phyloP scores from a whole-genome alignment of 2,888 invertebrate genomes.

The Calameuta idolon region DNA sequence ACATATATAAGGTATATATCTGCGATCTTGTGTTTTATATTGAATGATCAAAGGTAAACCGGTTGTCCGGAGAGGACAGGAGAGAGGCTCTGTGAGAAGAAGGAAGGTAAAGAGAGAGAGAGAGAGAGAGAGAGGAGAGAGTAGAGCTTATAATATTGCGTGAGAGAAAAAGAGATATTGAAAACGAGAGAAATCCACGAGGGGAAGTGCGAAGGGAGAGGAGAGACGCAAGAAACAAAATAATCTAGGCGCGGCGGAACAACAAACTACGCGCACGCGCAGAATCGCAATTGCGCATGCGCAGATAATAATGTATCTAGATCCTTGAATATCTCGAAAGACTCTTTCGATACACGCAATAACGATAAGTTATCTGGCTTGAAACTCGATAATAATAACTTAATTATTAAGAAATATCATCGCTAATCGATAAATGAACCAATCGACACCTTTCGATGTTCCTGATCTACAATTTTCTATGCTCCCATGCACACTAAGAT shows the following conservation, averaged over 20 bases:
- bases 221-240: slow-evolving; percentile 45
- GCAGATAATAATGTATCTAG: neutral
- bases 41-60: slow-evolving; percentile 63
- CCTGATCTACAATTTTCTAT: neutral
- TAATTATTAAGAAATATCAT: neutral
- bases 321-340: neutral
- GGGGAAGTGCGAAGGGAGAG: slow-evolving; percentile 22
- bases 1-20: slow-evolving; percentile 25
- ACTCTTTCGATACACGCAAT: neutral
- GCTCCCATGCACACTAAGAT: neutral
- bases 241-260: slow-evolving; percentile 55
- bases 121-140: slow-evolving; percentile 28
- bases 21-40: slow-evolving; percentile 53
- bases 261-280: slow-evolving; percentile 41
- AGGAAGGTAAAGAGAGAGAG: slow-evolving; percentile 7
- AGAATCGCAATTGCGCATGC: neutral
- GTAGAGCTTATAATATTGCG: slow-evolving; percentile 24
- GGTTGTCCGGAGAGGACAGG: slow-evolving; percentile 46
- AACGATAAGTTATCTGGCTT: neutral
- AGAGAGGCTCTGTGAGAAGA: slow-evolving; percentile 26
- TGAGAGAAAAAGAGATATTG: slow-evolving; percentile 9
- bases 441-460: neutral
- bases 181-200: neutral
- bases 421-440: neutral
- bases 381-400: neutral